phyloP scores from a whole-genome alignment of 2,797 vertebrate species.

The Arrhamphus sclerolepis region DNA sequence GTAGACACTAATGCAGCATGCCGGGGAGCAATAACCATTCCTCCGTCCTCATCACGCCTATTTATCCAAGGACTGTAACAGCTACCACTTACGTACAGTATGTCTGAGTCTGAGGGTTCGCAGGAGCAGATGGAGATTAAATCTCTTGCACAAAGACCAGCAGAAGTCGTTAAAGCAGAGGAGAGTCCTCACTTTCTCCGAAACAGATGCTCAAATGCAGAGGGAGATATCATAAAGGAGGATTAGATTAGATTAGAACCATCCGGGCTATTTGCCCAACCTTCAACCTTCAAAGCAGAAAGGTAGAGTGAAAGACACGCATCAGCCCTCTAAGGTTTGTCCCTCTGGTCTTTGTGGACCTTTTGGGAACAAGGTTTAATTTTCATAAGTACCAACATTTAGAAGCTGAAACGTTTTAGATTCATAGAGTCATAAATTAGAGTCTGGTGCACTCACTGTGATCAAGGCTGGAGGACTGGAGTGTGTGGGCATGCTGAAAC shows the following conservation, averaged over 20 bases:
- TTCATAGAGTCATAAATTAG: conserved; percentile 66
- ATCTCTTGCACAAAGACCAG: conserved; percentile 10
- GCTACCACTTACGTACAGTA: neutral
- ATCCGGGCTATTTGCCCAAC: conserved; percentile 19
- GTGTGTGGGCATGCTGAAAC: conserved; percentile 22
- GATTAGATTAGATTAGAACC: conserved; percentile 8
- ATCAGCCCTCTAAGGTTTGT: conserved; percentile 32
- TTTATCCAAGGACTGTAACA: conserved; percentile 8
- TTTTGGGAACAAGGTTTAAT: conserved; percentile 62
- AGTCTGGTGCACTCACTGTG: conserved; percentile 36
- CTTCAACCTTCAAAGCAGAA: conserved; percentile 33
- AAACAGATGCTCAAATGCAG: conserved; percentile 27
- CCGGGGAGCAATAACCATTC: conserved; percentile 9
- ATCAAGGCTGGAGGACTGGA: conserved; percentile 40
- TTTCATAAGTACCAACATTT: conserved; percentile 68
- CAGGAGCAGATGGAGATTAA: conserved; percentile 33
- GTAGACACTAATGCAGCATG: neutral
- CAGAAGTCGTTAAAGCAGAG: conserved; percentile 11
- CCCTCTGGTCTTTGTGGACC: conserved; percentile 5
- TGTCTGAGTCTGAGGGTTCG: conserved; percentile 6
- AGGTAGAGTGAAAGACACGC: conserved; percentile 22
- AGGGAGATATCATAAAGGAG: conserved; percentile 14
- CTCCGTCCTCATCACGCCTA: conserved; percentile 23
- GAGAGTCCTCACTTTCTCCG: conserved; percentile 2
- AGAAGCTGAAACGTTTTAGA: conserved; percentile 39